phyloP scores from a whole-genome alignment of 2,113 vertebrate species.

The Nothoprocta perdicaria region DNA sequence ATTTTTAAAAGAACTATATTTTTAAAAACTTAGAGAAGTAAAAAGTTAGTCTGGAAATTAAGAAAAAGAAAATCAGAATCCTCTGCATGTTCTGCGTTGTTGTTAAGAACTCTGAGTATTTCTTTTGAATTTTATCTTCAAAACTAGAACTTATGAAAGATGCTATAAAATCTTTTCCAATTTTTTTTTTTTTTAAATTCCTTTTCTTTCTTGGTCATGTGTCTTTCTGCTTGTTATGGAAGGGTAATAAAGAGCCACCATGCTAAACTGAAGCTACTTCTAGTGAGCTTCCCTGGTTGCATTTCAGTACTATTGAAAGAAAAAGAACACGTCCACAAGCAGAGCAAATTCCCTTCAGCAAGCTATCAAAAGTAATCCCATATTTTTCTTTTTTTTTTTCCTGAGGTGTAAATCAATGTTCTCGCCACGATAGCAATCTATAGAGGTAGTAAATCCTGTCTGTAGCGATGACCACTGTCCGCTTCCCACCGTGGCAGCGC shows the following conservation, averaged over 20 bases:
- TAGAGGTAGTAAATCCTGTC: neutral
- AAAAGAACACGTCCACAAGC: neutral
- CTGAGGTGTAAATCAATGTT: neutral
- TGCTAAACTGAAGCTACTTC: neutral
- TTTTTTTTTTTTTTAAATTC: neutral
- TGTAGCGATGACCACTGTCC: neutral
- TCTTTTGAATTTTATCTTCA: neutral
- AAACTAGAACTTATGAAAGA: neutral
- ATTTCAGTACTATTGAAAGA: neutral
- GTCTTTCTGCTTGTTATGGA: neutral
- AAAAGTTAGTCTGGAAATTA: neutral
- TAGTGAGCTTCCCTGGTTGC: neutral
- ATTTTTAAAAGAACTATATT: neutral
- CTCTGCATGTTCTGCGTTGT: neutral
- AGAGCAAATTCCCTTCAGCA: neutral
- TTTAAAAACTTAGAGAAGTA: neutral
- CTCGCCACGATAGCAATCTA: neutral
- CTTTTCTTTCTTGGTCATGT: neutral
- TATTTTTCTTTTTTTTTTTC: neutral
- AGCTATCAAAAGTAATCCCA: neutral
- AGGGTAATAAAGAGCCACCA: neutral
- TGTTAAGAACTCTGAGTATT: neutral
- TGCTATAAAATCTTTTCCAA: neutral
- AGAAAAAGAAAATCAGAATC: neutral
- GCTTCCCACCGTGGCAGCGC: neutral